Base-by-base conservation (phyloP, 2,888 invertebrate genomes). In the Euzophera pinguis region DNA sequence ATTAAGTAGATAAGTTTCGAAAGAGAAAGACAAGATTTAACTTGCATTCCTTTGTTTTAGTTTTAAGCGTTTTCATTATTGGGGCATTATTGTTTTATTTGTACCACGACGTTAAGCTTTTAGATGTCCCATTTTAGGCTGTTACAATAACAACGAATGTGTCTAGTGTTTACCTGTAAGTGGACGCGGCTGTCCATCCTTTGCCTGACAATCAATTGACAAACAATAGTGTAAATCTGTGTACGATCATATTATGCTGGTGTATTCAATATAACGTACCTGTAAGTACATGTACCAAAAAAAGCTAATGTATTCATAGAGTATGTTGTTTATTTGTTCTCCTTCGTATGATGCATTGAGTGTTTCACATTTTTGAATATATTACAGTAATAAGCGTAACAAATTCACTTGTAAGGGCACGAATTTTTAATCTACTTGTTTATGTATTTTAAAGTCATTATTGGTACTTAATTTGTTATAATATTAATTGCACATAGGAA, bases 401-500 rank as follows among this genome's bases (percentile, higher is more conserved):
- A 78, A 78, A 70, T 79, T 83, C 75, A 78, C 77, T 74, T 70
- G 73, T 80, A 78, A 76, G 73, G 74, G 84, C 87, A 87, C 86
- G 73, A 75, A 78, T 75, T 84, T 80, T 77, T 73, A 75, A 64
- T 72, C 59, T 67, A 70, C 73, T 70, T 67, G 67, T 81, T 77
- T 76, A 74, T 70, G 62, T 68, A 74, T 77, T 64, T n/a, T 63
- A 64, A 71, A 68, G 64, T 75, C 72, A 68, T 65, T 71, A 69
- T 65, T 47, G 57, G 75, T 80, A 65, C 69, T 79, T 85, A 63
- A 71, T 84, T 83, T 77, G 75, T 81, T 79, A 50, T 67, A 71
- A 75, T 75, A 75, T 76, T 73, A 74, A 83, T 78, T 85, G 89
- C 89, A 89, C 89, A 87, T 88, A 89, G 83, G 69, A 80, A 84